phyloP scores from a whole-genome alignment of 2,113 vertebrate species.

The Gnathonemus echidnorhynchus region DNA sequence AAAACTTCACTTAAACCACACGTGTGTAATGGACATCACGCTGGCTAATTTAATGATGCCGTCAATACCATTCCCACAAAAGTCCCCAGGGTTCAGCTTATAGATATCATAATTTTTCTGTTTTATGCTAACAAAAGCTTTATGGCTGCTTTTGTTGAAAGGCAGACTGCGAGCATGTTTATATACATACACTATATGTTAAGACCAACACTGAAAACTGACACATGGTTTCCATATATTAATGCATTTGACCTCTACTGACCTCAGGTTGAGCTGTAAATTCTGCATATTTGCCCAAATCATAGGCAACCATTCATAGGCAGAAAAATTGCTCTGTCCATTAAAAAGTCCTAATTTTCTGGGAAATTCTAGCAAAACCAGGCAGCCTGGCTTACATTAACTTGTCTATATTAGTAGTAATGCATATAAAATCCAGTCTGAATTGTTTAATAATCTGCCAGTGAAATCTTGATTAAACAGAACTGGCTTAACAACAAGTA shows the following conservation, averaged over 20 bases:
- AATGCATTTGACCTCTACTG: not conserved
- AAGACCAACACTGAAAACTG: not conserved
- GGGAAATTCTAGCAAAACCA: not conserved
- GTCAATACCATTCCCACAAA: not conserved
- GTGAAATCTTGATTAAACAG: not conserved
- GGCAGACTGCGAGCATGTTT: not conserved
- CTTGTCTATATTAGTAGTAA: not conserved
- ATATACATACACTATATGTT: not conserved
- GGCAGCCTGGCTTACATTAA: not conserved
- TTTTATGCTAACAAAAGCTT: not conserved
- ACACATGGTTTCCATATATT: not conserved
- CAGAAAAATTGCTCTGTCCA: not conserved
- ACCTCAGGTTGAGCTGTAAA: not conserved
- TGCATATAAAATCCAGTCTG: not conserved
- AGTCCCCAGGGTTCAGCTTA: not conserved
- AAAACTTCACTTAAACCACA: not conserved
- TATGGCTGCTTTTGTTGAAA: not conserved
- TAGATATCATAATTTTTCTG: not conserved
- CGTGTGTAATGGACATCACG: not conserved
- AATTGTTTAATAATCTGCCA: not conserved
- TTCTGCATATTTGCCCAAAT: not conserved
- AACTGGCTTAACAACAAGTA: not conserved
- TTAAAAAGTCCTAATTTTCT: not conserved
- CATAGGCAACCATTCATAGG: not conserved
- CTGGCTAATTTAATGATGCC: not conserved